phyloP scores from a whole-genome alignment of 2,888 invertebrate genomes.

The Hololepta plana region DNA sequence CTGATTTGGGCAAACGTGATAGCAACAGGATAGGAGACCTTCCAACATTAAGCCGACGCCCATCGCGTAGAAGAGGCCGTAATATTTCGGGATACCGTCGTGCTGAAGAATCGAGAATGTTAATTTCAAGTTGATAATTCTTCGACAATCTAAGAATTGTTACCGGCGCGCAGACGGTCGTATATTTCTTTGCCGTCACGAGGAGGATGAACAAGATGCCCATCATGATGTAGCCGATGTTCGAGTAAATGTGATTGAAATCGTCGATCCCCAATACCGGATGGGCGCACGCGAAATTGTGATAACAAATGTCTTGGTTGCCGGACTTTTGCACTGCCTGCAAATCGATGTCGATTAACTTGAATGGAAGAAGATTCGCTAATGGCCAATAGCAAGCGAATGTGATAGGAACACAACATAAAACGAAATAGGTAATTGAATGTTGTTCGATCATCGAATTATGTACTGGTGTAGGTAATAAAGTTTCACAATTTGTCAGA shows the following conservation, averaged over 20 bases:
- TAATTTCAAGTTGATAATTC: too few relatives aligned
- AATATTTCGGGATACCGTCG: constrained; percentile 58
- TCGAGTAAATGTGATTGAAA: constrained; percentile 76
- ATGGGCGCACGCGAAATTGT: constrained; percentile 74
- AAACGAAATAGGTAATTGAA: too few relatives aligned
- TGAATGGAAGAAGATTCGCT: constrained; percentile 5
- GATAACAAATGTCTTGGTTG: constrained; percentile 75
- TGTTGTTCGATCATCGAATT: too few relatives aligned
- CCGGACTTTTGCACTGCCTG: constrained; percentile 62
- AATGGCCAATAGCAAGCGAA: too few relatives aligned
- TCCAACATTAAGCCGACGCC: constrained; percentile 72
- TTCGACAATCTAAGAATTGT: too few relatives aligned
- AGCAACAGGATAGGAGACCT: constrained; percentile 70
- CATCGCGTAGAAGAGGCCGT: constrained; percentile 74
- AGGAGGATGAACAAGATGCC: constrained; percentile 64
- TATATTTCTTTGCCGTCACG: too few relatives aligned
- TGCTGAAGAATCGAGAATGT: constrained; percentile 26
- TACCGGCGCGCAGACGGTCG: too few relatives aligned
- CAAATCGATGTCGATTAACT: constrained; percentile 15
- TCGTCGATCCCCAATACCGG: constrained; percentile 55
- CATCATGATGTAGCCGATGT: constrained; percentile 62
- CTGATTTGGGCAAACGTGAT: constrained; percentile 79
- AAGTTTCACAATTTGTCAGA: too few relatives aligned
- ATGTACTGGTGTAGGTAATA: too few relatives aligned
- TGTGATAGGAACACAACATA: neutral